Base-by-base conservation (phyloP, 2,797 vertebrate species). In the Carduelis carduelis region DNA sequence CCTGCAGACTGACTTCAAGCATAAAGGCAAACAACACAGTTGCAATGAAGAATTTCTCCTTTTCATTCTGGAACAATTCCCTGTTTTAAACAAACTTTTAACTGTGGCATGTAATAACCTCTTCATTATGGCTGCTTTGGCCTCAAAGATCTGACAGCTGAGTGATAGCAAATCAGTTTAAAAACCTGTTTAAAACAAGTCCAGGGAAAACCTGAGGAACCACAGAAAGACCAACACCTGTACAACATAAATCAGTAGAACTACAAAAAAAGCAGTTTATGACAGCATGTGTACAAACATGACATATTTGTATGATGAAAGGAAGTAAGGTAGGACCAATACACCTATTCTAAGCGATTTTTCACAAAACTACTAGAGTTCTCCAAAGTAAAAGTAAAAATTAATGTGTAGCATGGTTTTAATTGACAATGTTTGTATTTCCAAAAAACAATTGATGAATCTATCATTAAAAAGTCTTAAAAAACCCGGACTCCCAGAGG, bases 401-500 rank as follows among this genome's bases (percentile, higher is more conserved):
- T 32, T 24, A 76, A 56, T 5, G 7, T 2, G 0, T 32, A 49
- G 32, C 1, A 2, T 50, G 19, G 44, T 83, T 49, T 89, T 52
- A 2, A 1, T 68, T 79, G 75, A 61, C 6, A 30, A 77, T 43
- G 27, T 56, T 81, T 71, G 37, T 35, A 87, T 81, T 95, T 93
- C 60, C 72, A 74, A 80, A 82, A 89, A 16, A 44, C 12, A 64
- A 63, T 50, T 53, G 72, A 95, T 86, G 49, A 59, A 88, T 76
- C 69, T 71, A 64, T 90, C 83, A 86, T 57, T 90, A 28, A 6
- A 64, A 77, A 77, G 11, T 90, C 80, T 94, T 86, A 69, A 91
- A 91, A 95, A 68, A 28, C 2, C 26, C 46, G 59, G 59, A 90
- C 76, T 91, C 69, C 39, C 80, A 91, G 61, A 90, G 66, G 83